A percentile compares a stretch with the other conserved stretches of the same genome.
These are phyloP conservation scores for Brachionus koreanus DNA, from an alignment of 1,140 invertebrate genomes.

Conservation along the genomic window DNA sequence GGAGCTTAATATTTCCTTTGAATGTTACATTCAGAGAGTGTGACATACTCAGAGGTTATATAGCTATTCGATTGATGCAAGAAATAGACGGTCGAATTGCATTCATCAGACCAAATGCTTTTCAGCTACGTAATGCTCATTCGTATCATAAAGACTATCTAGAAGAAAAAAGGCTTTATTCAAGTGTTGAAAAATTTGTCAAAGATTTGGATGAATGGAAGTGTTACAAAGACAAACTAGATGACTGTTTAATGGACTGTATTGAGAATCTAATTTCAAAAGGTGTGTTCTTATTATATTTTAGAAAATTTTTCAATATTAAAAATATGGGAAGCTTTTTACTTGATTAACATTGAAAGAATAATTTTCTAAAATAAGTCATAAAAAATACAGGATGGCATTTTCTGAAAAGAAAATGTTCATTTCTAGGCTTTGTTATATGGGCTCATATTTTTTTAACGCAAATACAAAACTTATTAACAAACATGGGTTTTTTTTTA, in stretches of 20 bases:
- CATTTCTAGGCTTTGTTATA: no score
- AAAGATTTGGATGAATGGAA: slow-evolving; percentile 47
- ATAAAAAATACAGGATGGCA: no score
- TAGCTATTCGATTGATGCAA: slow-evolving; percentile 51
- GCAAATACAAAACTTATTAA: no score
- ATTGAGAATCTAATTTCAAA: neutral
- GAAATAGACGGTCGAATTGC: slow-evolving; percentile 48
- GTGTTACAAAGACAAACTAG: slow-evolving; percentile 41
- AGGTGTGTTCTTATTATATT: neutral
- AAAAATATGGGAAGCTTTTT: no score
- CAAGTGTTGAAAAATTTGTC: slow-evolving; percentile 46
- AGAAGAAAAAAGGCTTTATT: slow-evolving; percentile 48
- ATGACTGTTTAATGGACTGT: neutral
- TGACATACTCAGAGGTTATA: slow-evolving; percentile 54
- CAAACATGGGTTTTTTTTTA: no score
- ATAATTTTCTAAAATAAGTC: no score
- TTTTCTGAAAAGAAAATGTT: no score
- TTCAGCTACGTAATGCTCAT: slow-evolving; percentile 48
- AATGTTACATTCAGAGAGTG: slow-evolving; percentile 50
- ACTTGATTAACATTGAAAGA: no score
- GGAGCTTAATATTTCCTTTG: slow-evolving; percentile 50
- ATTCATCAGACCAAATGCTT: slow-evolving; percentile 49
- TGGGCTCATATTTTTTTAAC: no score
- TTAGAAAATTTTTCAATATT: neutral
- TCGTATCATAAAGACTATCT: slow-evolving; percentile 47